Base-by-base conservation (phyloP, 2,888 invertebrate species). In the Nephrotoma flavescens region DNA sequence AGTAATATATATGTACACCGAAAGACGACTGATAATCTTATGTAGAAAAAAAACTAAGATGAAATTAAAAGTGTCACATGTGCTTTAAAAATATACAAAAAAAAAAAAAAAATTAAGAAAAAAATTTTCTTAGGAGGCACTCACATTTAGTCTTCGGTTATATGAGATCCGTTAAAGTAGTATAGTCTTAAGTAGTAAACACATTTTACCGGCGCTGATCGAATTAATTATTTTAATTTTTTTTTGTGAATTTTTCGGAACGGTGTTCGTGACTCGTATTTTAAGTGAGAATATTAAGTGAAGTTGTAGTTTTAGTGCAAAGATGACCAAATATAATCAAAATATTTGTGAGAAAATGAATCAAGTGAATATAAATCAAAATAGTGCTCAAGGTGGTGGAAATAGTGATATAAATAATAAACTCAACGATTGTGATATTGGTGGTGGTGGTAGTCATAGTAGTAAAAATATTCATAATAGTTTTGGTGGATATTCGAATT, bases 311-410 rank as follows among this genome's bases (percentile, higher is more conserved):
- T 83, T 41, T 11, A 71, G 41, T 83, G 47, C n/a, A 84, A 84
- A 84, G 42, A 85, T 85, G 85, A 85, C 85, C 42, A 85, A 85
- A 85, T 85, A 85, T 85, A 85, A 85, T 85, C 85, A 85, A 85
- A 85, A 85, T 85, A 44, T 85, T 85, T 44, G 85, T 85, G 44
- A 85, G 42, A 85, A 85, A 85, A 44, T 44, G 42, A 44, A 44
- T 85, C 42, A 44, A 42, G 42, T 84, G 42, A 84, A 84, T 84
- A 84, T 42, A 44, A 44, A 44, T 85, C 44, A 44, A 11, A 44
- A 85, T 85, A 85, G 42, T 42, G 85, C 12, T 31, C 71, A 71
- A 9, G 71, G 71, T 71, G 71, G 31, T 71, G 31, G 7, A n/a
- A 84, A 84, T 42, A 84, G 84, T 42, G 42, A 84, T 15, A 12